phyloP scores from a whole-genome alignment of 2,888 invertebrate genomes.

The Strigamia maritima region DNA sequence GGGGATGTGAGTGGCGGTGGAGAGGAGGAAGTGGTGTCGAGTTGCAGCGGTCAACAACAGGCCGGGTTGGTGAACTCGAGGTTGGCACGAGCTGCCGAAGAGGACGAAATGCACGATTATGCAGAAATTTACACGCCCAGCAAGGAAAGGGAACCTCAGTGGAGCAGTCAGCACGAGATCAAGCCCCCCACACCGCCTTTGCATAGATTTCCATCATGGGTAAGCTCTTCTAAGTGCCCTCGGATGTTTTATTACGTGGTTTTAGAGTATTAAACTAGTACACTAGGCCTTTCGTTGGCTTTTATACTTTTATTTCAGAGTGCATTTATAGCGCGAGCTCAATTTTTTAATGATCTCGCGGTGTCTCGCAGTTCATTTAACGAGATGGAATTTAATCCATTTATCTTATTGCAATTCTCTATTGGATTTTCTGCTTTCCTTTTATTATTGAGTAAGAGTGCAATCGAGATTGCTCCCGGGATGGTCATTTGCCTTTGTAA shows the following conservation, averaged over 20 bases:
- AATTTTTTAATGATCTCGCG: not conserved
- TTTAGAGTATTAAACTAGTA: not conserved
- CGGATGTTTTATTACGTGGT: conserved; percentile 31
- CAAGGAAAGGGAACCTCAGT: conserved; percentile 62
- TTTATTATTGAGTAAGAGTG: not conserved
- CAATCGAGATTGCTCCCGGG: not conserved
- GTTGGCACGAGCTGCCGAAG: conserved; percentile 43
- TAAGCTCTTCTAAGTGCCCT: conserved; percentile 41
- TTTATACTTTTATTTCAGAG: not conserved
- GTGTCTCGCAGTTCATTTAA: not conserved
- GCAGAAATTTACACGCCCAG: conserved; percentile 92
- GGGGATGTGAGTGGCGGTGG: conserved; percentile 11
- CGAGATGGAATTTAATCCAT: conserved; percentile 8
- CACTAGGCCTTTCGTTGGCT: not conserved
- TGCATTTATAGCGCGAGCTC: not conserved
- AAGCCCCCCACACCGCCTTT: conserved; percentile 84
- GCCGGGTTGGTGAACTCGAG: conserved; percentile 40
- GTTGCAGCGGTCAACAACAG: conserved; percentile 19
- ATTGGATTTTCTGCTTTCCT: not conserved
- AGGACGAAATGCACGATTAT: conserved; percentile 69
- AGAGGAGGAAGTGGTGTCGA: conserved; percentile 33
- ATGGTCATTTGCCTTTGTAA: not conserved
- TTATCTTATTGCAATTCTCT: not conserved
- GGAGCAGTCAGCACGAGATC: conserved; percentile 46
- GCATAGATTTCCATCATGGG: conserved; percentile 89